Evolutionary conservation across 2,797 vertebrate species (phyloP).

Genomic region (Epinephelus malabaricus): DNA sequence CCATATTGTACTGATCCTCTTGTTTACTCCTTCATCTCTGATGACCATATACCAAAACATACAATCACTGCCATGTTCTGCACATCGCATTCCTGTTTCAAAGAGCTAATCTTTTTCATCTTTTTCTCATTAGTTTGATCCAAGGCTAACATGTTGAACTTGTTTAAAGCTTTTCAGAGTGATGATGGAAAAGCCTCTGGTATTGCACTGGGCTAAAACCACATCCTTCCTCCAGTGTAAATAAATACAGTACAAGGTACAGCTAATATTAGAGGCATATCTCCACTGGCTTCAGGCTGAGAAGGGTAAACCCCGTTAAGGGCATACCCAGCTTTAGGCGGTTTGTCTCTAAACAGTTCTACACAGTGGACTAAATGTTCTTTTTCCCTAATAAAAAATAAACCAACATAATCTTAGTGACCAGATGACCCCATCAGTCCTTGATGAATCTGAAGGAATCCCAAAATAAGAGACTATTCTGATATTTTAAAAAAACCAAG

Average conservation of each 20-base stretch:
- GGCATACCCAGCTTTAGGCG: constrained; percentile 56
- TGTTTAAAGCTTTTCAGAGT: constrained; percentile 74
- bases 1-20: constrained; percentile 40
- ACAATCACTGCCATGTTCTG: constrained; percentile 66
- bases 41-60: constrained; percentile 64
- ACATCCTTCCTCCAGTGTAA: constrained; percentile 78
- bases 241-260: constrained; percentile 67
- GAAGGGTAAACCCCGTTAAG: constrained; percentile 43
- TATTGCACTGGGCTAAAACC: constrained; percentile 66
- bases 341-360: constrained; percentile 21
- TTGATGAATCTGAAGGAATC: constrained; percentile 6
- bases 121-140: constrained; percentile 71
- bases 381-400: background rate
- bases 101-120: constrained; percentile 65
- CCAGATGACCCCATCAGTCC: constrained; percentile 18
- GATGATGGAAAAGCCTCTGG: constrained; percentile 72
- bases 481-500: constrained; percentile 20
- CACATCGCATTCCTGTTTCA: constrained; percentile 60
- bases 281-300: constrained; percentile 51
- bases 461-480: constrained; percentile 15
- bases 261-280: constrained; percentile 72
- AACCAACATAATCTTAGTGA: constrained; percentile 20
- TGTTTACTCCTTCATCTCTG: constrained; percentile 65
- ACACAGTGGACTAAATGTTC: background rate
- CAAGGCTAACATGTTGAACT: constrained; percentile 76